Evolutionary conservation across 2,888 invertebrate genomes (phyloP).

Genomic region (Drosophila mettleri): DNA sequence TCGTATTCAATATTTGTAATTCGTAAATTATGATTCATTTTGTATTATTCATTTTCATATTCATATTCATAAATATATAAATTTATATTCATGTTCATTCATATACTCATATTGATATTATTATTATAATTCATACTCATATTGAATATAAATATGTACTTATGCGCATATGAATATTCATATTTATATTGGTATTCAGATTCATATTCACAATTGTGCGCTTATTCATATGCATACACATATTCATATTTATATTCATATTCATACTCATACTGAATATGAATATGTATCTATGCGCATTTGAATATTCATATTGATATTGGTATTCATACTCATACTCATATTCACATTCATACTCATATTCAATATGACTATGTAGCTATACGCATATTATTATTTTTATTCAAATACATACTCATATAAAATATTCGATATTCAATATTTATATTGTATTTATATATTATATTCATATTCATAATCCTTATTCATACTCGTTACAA

Average conservation of each 20-base stretch:
- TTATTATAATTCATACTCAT: background rate
- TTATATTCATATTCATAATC: conserved; percentile 7
- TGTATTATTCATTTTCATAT: background rate
- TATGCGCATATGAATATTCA: background rate
- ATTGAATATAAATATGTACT: background rate
- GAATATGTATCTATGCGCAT: no score
- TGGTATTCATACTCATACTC: background rate
- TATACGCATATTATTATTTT: no score
- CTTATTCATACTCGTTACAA: conserved; percentile 49
- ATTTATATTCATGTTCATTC: background rate
- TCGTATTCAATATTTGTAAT: no score
- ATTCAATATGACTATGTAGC: no score
- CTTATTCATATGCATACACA: background rate
- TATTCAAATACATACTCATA: conserved; percentile 1
- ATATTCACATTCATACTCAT: conserved; percentile 4
- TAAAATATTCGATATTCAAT: no score
- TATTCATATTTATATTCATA: background rate
- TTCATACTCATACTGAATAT: no score
- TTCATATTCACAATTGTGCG: background rate
- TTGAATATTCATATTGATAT: background rate
- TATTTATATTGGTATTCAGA: background rate
- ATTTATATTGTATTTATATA: background rate
- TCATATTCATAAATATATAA: background rate
- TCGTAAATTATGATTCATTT: no score
- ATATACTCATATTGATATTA: background rate